Evolutionary conservation across 2,888 invertebrate genomes (phyloP).

Genomic region (Seira ritae): DNA sequence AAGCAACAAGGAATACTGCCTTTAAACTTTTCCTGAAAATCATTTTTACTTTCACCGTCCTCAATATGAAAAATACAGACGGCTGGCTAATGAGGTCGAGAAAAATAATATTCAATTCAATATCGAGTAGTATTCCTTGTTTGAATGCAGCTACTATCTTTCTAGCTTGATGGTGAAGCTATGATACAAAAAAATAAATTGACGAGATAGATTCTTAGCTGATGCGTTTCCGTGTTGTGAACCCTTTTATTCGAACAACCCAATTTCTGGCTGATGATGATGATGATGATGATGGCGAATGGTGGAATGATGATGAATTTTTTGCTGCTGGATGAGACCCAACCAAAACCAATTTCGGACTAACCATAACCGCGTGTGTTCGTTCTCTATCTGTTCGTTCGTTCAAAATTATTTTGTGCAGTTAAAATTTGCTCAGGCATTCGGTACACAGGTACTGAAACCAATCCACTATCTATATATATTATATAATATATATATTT

Average conservation of each 20-base stretch:
- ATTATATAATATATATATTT: too few relatives aligned
- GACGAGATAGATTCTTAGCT: constrained; percentile 4
- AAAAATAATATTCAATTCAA: too few relatives aligned
- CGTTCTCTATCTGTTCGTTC: constrained; percentile 41
- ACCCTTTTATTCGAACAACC: constrained; percentile 5
- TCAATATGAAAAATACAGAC: too few relatives aligned
- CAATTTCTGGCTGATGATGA: constrained; percentile 44
- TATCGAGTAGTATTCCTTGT: too few relatives aligned
- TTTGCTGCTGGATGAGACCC: constrained; percentile 54
- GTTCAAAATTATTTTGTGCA: constrained; percentile 56
- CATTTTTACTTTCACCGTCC: too few relatives aligned
- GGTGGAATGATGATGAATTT: constrained; percentile 40
- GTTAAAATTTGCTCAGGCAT: constrained; percentile 61
- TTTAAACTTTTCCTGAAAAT: too few relatives aligned
- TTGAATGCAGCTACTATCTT: too few relatives aligned
- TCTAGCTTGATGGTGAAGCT: background rate
- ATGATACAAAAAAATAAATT: too few relatives aligned
- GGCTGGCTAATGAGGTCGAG: too few relatives aligned
- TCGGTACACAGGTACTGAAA: constrained; percentile 66
- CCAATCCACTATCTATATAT: background rate
- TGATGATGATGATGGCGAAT: constrained; percentile 50
- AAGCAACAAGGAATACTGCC: too few relatives aligned
- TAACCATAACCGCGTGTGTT: constrained; percentile 52
- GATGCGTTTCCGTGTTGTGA: constrained; percentile 2
- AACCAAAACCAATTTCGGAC: constrained; percentile 48